Conservation (phyloP, 23 tunicate genomes). For the Diplosoma virens region DNA sequence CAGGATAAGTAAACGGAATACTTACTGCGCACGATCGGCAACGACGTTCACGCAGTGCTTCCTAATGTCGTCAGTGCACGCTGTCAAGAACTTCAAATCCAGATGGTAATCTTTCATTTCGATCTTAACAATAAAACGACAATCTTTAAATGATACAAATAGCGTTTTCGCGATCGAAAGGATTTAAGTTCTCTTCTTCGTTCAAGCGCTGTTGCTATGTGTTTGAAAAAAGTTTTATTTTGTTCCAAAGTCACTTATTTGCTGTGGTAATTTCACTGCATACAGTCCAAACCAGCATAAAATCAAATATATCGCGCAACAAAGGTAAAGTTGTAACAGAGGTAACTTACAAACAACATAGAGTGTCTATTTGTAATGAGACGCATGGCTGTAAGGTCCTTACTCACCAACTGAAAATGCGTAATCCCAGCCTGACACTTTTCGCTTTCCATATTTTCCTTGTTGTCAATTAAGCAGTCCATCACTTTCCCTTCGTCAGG, state of each 20-base stretch:
- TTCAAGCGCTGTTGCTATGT: too few species aligned
- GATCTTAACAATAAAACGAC: slow-evolving; percentile 29
- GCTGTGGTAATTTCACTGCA: too few species aligned
- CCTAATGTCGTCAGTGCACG: slow-evolving; percentile 53
- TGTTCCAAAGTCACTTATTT: too few species aligned
- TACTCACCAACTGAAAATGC: slow-evolving; percentile 81
- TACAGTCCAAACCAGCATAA: neutral
- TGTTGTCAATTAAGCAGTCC: slow-evolving; percentile 79
- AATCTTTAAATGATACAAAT: too few species aligned
- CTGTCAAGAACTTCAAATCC: slow-evolving; percentile 58
- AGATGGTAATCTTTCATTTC: slow-evolving; percentile 80
- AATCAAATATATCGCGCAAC: neutral
- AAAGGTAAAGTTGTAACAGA: neutral
- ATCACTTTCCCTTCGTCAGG: slow-evolving; percentile 77
- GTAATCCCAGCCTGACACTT: slow-evolving; percentile 74
- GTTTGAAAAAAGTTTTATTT: too few species aligned
- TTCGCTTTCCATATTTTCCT: slow-evolving; percentile 42
- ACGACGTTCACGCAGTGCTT: slow-evolving; percentile 16
- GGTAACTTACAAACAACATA: neutral
- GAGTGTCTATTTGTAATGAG: neutral
- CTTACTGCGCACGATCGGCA: neutral
- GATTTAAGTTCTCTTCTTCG: too few species aligned
- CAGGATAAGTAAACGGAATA: neutral
- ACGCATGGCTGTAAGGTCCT: neutral
- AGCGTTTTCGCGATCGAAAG: too few species aligned